Conservation (phyloP, 92 coral and sea anemone genomes). For the Epizoanthus scotinus region DNA sequence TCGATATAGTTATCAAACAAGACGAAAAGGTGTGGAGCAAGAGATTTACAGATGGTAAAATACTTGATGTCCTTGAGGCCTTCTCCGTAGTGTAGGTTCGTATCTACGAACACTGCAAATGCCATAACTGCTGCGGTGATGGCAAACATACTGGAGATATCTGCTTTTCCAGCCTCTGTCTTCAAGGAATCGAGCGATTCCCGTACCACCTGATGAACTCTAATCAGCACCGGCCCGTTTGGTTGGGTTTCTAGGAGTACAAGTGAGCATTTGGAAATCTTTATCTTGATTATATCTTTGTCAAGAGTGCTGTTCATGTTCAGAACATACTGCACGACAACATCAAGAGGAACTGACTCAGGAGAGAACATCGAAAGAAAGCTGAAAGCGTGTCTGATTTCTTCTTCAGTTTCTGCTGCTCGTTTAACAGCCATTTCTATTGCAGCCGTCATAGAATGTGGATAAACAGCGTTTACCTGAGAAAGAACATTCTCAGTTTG, state of each 20-base stretch:
- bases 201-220: slow-evolving; percentile 12
- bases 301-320: background rate
- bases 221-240: background rate
- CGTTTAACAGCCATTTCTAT: slow-evolving; percentile 36
- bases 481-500: slow-evolving; percentile 20
- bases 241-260: background rate
- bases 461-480: slow-evolving; percentile 30
- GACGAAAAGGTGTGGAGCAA: background rate
- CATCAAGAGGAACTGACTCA: slow-evolving; percentile 1
- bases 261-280: background rate
- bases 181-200: background rate
- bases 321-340: background rate
- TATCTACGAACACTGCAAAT: background rate
- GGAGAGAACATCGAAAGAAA: background rate
- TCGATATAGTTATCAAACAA: slow-evolving; percentile 3
- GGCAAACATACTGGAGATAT: background rate
- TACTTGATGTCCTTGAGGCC: background rate
- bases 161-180: background rate
- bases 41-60: background rate
- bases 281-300: background rate
- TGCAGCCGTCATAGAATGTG: slow-evolving; percentile 45
- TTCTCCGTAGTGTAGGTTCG: background rate
- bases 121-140: background rate
- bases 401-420: slow-evolving; percentile 1
- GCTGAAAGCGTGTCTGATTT: background rate